Evolutionary conservation across 2,113 vertebrate species (phyloP), one percentile per base, ranked within the genome.

Genomic region (Myiagra hebetior): DNA sequence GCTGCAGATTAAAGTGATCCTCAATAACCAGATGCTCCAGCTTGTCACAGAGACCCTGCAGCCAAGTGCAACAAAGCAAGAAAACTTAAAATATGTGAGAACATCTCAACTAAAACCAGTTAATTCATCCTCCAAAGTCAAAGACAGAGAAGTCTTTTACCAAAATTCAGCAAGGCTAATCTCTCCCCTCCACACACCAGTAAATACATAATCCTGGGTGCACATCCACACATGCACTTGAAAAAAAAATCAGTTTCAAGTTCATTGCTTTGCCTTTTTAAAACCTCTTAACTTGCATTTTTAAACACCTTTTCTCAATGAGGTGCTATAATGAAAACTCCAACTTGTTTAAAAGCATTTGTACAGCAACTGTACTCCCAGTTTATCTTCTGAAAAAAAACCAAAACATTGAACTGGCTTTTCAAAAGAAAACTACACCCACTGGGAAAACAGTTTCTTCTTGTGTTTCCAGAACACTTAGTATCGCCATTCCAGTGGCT

Each of bases 391-490:
- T 53, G 28, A 16, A 28, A 44, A 85, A 88, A 82, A 56, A 37
- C n/a, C n/a, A 10, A 46, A 42, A 11, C 76, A 5, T 10, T 78
- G 21, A 60, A 49, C 39, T n/a, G 37, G 18, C 42, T 81, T 93
- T 79, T 46, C 69, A 16, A 57, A 92, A 74, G 37, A 65, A 89
- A 87, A 69, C 37, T 64, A 76, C n/a, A 84, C 10, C 57, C 72
- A 39, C 21, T 27, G 20, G 50, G 64, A 91, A 94, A 89, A 14
- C 13, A 68, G n/a, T 30, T 68, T 47, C 49, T 91, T 83, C 39
- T 77, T 73, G 57, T 80, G 46, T 72, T 85, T 87, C 87, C 78
- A 83, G 67, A 94, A 91, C 65, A 91, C 46, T 69, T 33, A 87
- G 20, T 57, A 74, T 74, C 5, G 3, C 31, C 74, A 87, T 53